These are phyloP conservation scores for Calidris pygmaea DNA, from an alignment of 2,113 vertebrate species.

Conservation along the genomic window DNA sequence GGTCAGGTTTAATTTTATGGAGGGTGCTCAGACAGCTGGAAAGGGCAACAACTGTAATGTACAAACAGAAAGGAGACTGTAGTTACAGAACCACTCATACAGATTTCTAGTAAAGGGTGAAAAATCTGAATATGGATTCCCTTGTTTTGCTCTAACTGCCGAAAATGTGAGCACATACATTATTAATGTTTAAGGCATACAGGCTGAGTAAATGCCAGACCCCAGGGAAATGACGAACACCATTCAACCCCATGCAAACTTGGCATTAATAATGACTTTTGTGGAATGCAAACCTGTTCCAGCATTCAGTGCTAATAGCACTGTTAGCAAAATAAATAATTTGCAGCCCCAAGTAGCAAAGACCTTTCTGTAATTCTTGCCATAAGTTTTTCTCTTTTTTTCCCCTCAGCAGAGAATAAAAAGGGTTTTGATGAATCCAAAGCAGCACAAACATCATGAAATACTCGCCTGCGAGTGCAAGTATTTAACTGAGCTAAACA, in stretches of 20 bases:
- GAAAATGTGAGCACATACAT: background rate
- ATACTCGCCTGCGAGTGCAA: background rate
- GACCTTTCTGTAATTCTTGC: background rate
- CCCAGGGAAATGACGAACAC: background rate
- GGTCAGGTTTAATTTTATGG: background rate
- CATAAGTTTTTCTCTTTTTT: background rate
- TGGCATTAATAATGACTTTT: background rate
- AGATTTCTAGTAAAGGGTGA: background rate
- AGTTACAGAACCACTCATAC: background rate
- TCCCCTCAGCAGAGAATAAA: background rate
- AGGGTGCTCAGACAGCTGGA: background rate
- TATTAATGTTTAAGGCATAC: constrained; percentile 2
- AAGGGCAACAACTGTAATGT: background rate
- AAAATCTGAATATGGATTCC: background rate
- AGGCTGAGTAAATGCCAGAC: background rate
- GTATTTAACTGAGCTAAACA: background rate
- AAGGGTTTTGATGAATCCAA: background rate
- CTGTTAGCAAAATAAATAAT: background rate
- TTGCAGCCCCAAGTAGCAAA: background rate
- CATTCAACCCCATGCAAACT: background rate
- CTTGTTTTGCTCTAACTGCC: background rate
- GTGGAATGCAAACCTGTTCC: background rate
- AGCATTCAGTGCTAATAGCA: background rate
- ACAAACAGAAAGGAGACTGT: background rate
- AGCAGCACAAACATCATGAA: background rate